phyloP scores from a whole-genome alignment of 1,140 invertebrate genomes.

The Cryptotermes secundus region DNA sequence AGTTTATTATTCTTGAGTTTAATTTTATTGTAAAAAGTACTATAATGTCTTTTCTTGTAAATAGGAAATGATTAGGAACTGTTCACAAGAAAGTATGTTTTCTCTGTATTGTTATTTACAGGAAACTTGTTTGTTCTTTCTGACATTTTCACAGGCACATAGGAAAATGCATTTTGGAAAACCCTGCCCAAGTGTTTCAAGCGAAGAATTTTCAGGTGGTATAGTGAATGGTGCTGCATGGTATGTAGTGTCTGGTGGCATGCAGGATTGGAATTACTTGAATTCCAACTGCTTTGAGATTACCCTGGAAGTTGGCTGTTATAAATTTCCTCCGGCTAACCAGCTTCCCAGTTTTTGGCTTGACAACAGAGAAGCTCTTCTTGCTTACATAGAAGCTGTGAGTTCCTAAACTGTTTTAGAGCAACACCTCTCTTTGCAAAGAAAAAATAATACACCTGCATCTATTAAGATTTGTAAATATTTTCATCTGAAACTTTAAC shows the following conservation, averaged over 20 bases:
- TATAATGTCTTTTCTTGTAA: no score
- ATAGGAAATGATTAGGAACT: no score
- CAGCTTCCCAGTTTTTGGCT: slow-evolving; percentile 83
- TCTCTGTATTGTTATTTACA: no score
- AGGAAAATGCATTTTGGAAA: slow-evolving; percentile 76
- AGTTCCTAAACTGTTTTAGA: background rate
- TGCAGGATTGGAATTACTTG: slow-evolving; percentile 99
- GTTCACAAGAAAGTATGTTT: no score
- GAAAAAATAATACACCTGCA: no score
- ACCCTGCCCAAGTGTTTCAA: slow-evolving; percentile 63
- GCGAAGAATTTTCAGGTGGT: slow-evolving; percentile 75
- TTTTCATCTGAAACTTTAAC: no score
- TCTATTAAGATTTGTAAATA: no score
- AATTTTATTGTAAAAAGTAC: no score
- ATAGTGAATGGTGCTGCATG: slow-evolving; percentile 92
- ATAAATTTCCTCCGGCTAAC: slow-evolving; percentile 78
- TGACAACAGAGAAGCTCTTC: slow-evolving; percentile 81
- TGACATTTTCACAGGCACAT: slow-evolving; percentile 61
- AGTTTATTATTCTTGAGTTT: no score
- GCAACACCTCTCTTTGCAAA: no score
- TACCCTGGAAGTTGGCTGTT: slow-evolving; percentile 92
- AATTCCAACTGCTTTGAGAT: slow-evolving; percentile 91
- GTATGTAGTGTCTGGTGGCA: slow-evolving; percentile 88
- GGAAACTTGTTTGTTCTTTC: background rate
- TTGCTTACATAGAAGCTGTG: slow-evolving; percentile 87